phyloP scores from a whole-genome alignment of 2,113 vertebrate species.

The Empidonax alnorum region DNA sequence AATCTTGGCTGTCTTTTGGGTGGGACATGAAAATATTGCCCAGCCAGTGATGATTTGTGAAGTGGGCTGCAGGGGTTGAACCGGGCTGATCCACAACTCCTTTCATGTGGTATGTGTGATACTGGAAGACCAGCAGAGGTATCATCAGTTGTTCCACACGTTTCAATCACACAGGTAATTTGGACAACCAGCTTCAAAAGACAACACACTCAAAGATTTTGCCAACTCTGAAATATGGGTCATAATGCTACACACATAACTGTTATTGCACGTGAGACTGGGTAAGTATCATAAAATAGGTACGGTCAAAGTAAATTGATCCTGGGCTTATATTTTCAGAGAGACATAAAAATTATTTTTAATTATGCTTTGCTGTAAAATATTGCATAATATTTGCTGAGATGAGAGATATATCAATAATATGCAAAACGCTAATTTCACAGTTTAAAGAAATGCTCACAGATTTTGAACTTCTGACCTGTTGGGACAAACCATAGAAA shows the following conservation, averaged over 20 bases:
- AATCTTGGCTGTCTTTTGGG: conserved; percentile 34
- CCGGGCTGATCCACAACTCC: background rate
- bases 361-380: background rate
- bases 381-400: background rate
- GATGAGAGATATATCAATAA: background rate
- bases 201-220: background rate
- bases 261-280: accelerated
- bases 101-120: conserved; percentile 3
- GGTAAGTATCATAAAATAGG: background rate
- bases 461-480: background rate
- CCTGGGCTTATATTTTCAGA: background rate
- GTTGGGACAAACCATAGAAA: background rate
- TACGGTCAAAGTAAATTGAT: background rate
- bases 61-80: conserved; percentile 15
- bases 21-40: conserved; percentile 34
- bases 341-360: background rate
- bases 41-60: conserved; percentile 20
- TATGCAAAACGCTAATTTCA: background rate
- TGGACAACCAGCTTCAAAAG: conserved; percentile 5
- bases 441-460: background rate
- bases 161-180: background rate
- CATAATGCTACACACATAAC: background rate
- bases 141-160: background rate
- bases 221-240: background rate
- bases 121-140: background rate